These are phyloP conservation scores for Dascyllus trimaculatus DNA, from an alignment of 2,113 vertebrate genomes.

Conservation along the genomic window DNA sequence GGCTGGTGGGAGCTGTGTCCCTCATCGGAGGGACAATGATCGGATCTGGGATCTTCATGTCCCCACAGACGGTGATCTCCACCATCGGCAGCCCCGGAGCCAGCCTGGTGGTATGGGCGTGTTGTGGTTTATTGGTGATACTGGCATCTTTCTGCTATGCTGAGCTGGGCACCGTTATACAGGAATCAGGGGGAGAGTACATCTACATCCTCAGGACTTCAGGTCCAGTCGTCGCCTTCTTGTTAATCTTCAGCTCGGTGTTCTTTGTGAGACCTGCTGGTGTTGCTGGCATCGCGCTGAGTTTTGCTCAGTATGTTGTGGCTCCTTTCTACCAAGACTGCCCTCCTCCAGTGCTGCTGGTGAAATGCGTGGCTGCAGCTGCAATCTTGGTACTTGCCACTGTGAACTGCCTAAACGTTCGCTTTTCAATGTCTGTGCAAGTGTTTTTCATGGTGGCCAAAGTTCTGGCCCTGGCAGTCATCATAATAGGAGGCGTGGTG, in stretches of 20 bases:
- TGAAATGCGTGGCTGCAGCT: slow-evolving; percentile 83
- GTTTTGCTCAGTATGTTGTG: slow-evolving; percentile 86
- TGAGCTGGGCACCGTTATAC: slow-evolving; percentile 90
- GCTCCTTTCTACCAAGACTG: slow-evolving; percentile 88
- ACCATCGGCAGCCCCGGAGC: slow-evolving; percentile 88
- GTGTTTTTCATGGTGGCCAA: slow-evolving; percentile 88
- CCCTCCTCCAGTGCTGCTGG: slow-evolving; percentile 73
- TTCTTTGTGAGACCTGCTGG: slow-evolving; percentile 87
- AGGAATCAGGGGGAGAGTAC: slow-evolving; percentile 91
- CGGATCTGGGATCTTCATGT: slow-evolving; percentile 88
- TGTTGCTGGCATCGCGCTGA: slow-evolving; percentile 85
- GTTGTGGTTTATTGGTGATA: slow-evolving; percentile 86
- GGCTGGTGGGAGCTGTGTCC: slow-evolving; percentile 86
- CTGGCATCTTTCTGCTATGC: slow-evolving; percentile 88
- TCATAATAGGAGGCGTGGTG: slow-evolving; percentile 81
- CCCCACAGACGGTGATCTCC: slow-evolving; percentile 87
- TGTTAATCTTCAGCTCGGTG: slow-evolving; percentile 86
- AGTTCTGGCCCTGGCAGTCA: slow-evolving; percentile 84
- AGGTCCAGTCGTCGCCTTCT: slow-evolving; percentile 88
- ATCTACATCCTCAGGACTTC: slow-evolving; percentile 90
- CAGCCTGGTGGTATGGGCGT: slow-evolving; percentile 89
- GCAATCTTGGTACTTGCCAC: slow-evolving; percentile 83
- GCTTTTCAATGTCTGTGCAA: slow-evolving; percentile 83
- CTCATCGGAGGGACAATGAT: slow-evolving; percentile 91
- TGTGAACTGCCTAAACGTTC: slow-evolving; percentile 88